Percentiles rank a stretch among this genome's conserved stretches.
phyloP scores from a whole-genome alignment of 1,140 invertebrate species.

The Choristoneura fumiferana region DNA sequence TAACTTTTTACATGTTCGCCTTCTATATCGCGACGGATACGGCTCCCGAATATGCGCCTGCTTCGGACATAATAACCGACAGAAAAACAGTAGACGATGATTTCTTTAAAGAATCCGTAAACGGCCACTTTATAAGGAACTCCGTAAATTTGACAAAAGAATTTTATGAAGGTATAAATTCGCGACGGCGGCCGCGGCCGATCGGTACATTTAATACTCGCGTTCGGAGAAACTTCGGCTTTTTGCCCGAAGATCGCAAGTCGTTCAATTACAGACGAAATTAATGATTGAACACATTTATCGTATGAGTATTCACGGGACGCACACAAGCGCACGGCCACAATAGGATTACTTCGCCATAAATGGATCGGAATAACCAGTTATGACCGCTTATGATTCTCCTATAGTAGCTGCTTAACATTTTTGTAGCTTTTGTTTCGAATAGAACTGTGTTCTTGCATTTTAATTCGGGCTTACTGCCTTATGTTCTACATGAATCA shows the following conservation, averaged over 20 bases:
- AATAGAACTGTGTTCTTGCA: slow-evolving; percentile 66
- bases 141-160: slow-evolving; percentile 73
- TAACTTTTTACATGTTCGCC: too few relatives aligned
- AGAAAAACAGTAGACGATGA: slow-evolving; percentile 64
- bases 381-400: slow-evolving; percentile 72
- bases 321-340: slow-evolving; percentile 42
- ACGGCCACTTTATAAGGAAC: slow-evolving; percentile 55
- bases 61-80: slow-evolving; percentile 55
- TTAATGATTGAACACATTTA: slow-evolving; percentile 76
- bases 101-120: slow-evolving; percentile 67
- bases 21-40: too few relatives aligned
- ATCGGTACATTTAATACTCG: slow-evolving; percentile 57
- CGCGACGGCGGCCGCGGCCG: slow-evolving; percentile 45
- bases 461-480: slow-evolving; percentile 68
- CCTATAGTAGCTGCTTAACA: slow-evolving; percentile 57
- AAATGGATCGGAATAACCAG: slow-evolving; percentile 68
- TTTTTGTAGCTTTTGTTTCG: slow-evolving; percentile 72
- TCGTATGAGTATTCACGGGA: slow-evolving; percentile 39
- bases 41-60: background rate
- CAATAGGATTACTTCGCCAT: slow-evolving; percentile 74
- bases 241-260: slow-evolving; percentile 60
- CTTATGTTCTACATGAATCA: slow-evolving; percentile 20
- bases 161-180: slow-evolving; percentile 75
- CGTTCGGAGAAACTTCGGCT: slow-evolving; percentile 63
- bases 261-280: slow-evolving; percentile 72